These are phyloP conservation scores for Ophonus ardosiacus DNA, from an alignment of 2,888 invertebrate species.

Conservation along the genomic window DNA sequence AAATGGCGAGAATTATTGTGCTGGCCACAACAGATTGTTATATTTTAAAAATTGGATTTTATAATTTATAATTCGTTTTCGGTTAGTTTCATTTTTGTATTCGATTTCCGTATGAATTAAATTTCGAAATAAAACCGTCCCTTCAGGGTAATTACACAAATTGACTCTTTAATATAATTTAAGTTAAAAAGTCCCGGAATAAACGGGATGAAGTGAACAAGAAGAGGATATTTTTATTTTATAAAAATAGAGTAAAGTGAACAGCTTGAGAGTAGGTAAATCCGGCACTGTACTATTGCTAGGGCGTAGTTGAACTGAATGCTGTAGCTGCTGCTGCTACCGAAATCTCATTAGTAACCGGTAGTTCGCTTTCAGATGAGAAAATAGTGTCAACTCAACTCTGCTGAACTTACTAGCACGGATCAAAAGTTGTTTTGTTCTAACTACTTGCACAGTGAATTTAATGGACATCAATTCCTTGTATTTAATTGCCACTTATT, in stretches of 20 bases:
- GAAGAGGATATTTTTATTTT: neutral
- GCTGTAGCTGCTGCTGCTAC: slow-evolving; percentile 1
- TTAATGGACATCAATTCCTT: too few species aligned
- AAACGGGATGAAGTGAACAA: neutral
- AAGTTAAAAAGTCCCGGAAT: neutral
- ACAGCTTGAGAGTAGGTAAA: neutral
- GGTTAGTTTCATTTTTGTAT: too few species aligned
- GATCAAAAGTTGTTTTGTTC: too few species aligned
- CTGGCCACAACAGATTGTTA: too few species aligned
- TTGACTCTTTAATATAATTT: neutral
- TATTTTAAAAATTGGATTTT: too few species aligned
- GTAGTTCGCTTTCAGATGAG: neutral
- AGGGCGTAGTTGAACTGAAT: slow-evolving; percentile 31
- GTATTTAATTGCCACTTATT: too few species aligned
- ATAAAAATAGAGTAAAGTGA: neutral
- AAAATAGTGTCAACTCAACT: too few species aligned
- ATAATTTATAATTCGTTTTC: too few species aligned
- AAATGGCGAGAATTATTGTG: too few species aligned
- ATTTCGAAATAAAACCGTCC: neutral
- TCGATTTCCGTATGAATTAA: too few species aligned
- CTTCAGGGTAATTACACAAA: neutral
- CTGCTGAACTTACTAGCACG: too few species aligned
- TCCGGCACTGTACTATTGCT: neutral
- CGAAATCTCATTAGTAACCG: slow-evolving; percentile 58
- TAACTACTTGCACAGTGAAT: too few species aligned